Evolutionary conservation across 2,113 vertebrate species (phyloP).

Genomic region (Globicephala melas): DNA sequence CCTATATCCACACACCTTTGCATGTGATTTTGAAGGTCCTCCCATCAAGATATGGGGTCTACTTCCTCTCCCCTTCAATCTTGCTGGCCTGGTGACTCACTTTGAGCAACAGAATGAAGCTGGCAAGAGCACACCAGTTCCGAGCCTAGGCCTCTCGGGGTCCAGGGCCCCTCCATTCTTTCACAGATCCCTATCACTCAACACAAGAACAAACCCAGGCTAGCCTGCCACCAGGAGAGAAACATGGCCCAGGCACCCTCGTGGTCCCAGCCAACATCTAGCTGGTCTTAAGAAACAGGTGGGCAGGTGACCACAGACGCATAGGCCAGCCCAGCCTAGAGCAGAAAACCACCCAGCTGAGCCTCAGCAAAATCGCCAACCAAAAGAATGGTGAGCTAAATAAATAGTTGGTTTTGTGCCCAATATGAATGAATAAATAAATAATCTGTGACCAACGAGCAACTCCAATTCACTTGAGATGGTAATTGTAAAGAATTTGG

Average conservation of each 20-base stretch:
- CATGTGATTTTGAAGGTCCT: neutral
- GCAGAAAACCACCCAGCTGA: neutral
- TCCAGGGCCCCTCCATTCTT: neutral
- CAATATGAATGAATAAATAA: neutral
- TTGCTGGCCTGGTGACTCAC: neutral
- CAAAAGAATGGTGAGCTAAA: neutral
- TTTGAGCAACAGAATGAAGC: neutral
- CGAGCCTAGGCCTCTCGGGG: neutral
- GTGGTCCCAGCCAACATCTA: neutral
- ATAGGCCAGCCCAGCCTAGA: neutral
- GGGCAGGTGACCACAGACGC: neutral
- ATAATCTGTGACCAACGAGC: neutral
- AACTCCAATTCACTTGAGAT: neutral
- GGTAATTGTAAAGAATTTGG: neutral
- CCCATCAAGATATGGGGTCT: neutral
- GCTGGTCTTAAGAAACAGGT: neutral
- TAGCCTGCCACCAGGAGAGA: neutral
- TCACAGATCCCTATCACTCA: neutral
- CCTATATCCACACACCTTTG: neutral
- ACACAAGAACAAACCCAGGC: neutral
- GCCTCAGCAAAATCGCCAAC: neutral
- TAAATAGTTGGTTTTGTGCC: neutral
- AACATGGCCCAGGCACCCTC: neutral
- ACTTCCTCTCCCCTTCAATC: neutral
- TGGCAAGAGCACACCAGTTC: neutral